Evolutionary conservation across 2,888 invertebrate genomes (phyloP).

Genomic region (Cataglyphis altisquamis): DNA sequence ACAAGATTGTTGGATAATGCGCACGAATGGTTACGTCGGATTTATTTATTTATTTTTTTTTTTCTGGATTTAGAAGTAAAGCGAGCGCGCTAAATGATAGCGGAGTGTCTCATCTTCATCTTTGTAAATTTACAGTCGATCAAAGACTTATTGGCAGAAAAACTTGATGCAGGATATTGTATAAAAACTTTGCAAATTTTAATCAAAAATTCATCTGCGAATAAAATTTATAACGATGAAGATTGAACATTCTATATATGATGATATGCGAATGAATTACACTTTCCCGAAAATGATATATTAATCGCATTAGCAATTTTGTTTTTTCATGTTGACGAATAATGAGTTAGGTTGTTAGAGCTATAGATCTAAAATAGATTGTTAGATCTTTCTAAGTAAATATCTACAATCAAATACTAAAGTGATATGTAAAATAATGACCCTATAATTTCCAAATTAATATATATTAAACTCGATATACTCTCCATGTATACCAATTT

Average conservation of each 20-base stretch:
- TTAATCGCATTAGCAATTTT: conserved; percentile 49
- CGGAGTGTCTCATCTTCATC: conserved; percentile 36
- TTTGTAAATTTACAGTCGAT: not conserved
- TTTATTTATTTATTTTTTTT: not conserved
- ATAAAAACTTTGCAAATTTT: not conserved
- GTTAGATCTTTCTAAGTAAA: conserved; percentile 26
- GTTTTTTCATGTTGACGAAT: conserved; percentile 28
- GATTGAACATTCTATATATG: conserved; percentile 36
- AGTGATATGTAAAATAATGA: not conserved
- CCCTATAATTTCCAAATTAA: not conserved
- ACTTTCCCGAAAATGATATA: conserved; percentile 45
- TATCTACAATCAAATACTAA: conserved; percentile 5
- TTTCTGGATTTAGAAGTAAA: conserved; percentile 14
- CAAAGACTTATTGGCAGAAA: not conserved
- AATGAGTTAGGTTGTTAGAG: conserved; percentile 47
- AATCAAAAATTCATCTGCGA: not conserved
- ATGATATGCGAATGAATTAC: conserved; percentile 28
- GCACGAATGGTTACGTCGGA: conserved; percentile 7
- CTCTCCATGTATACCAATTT: not conserved
- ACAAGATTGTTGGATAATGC: conserved; percentile 32
- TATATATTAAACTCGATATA: not conserved
- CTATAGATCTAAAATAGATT: not conserved
- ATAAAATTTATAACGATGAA: conserved; percentile 2
- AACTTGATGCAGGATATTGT: not conserved
- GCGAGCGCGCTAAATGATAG: conserved; percentile 24